These are phyloP conservation scores for Amphiprion clarkii DNA, from an alignment of 2,797 vertebrate species.

Conservation along the genomic window DNA sequence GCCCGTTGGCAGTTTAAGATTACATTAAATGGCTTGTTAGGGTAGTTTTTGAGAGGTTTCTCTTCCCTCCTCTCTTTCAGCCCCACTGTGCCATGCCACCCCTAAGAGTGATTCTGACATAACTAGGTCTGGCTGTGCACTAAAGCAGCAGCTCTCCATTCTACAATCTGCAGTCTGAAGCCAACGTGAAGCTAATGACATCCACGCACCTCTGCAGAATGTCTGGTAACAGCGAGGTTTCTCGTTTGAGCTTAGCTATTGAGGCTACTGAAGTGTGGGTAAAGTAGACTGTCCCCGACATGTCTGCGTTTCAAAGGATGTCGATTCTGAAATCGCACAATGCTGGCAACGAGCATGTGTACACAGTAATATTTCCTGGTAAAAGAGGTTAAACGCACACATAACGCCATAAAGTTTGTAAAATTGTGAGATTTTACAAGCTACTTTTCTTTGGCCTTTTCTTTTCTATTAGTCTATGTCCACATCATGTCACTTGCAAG, in stretches of 20 bases:
- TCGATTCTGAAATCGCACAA: neutral
- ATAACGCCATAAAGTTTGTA: neutral
- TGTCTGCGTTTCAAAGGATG: neutral
- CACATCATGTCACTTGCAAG: no score
- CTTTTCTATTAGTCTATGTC: no score
- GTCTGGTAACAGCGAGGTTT: conserved; percentile 15
- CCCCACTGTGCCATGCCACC: conserved; percentile 35
- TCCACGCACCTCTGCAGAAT: conserved; percentile 29
- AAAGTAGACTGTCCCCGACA: neutral
- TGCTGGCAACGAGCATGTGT: neutral
- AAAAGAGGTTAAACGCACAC: neutral
- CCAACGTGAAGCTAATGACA: conserved; percentile 56
- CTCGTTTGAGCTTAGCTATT: conserved; percentile 3
- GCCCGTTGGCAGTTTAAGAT: conserved; percentile 29
- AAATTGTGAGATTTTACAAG: no score
- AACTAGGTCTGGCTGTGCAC: conserved; percentile 76
- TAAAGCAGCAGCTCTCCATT: conserved; percentile 70
- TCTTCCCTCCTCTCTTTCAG: conserved; percentile 17
- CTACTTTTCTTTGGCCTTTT: no score
- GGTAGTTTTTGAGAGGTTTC: conserved; percentile 8
- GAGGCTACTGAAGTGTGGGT: neutral
- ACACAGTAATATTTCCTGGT: neutral
- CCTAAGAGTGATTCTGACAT: conserved; percentile 74
- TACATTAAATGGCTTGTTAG: conserved; percentile 42
- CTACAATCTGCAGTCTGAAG: conserved; percentile 57